Evolutionary conservation across 2,113 vertebrate species (phyloP), one percentile per base, ranked within the genome.

Genomic region (Cephalopterus ornatus): DNA sequence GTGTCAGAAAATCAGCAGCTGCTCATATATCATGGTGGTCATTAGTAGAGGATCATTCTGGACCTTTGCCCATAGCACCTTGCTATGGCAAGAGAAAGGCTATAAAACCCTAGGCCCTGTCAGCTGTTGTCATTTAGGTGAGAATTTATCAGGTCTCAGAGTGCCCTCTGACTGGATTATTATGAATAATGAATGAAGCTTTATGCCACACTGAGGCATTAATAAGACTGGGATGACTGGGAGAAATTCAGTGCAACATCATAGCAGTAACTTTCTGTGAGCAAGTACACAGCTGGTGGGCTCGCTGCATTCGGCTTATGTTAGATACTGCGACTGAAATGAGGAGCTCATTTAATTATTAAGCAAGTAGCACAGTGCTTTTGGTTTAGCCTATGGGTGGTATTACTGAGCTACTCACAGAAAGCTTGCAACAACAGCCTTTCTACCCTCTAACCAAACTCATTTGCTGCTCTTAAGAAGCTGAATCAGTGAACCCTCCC

Each of bases 151-250:
- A 98, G 99, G 98, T 97, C 98, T 98, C 97, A 90, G 92, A 97
- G 98, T 99, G 99, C 99, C 99, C 99, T 99, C 99, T 98, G 98
- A 98, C 98, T 99, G 98, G 97, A 97, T 98, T 94, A 97, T 98
- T 98, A 99, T 99, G 99, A 99, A 99, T 99, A 99, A 99, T 99
- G 98, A 99, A 99, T 99, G 99, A 99, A 98, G 98, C 98, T 98
- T 98, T 98, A 98, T 98, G 98, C 98, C 98, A 97, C 98, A 96
- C 98, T 95, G 97, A 96, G 98, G 98, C 98, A 98, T 98, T 99
- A 99, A 99, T 99, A 99, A 98, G 98, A 98, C 97, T 98, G 97
- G 98, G 98, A 98, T 97, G 98, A 98, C 98, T 98, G 97, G 98
- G 97, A 97, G 98, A 97, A 97, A 97, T 95, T 97, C 96, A 62